These are phyloP conservation scores for Brienomyrus longianalis DNA, from an alignment of 2,113 vertebrate genomes.

Conservation along the genomic window DNA sequence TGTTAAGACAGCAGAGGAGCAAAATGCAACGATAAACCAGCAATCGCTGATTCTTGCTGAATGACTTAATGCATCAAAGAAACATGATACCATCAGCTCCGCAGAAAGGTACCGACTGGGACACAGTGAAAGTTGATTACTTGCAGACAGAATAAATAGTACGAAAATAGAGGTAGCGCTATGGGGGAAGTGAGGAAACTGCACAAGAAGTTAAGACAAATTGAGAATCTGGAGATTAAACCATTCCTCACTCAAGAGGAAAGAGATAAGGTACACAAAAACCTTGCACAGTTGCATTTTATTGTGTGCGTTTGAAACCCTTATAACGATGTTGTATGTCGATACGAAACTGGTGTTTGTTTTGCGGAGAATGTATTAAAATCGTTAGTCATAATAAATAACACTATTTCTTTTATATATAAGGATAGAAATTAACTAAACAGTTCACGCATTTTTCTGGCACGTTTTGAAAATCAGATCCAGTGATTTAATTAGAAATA, in stretches of 20 bases:
- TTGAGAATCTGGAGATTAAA: constrained; percentile 70
- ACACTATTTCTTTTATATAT: neutral
- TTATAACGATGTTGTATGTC: neutral
- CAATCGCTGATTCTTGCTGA: neutral
- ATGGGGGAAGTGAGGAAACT: constrained; percentile 71
- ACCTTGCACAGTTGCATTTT: neutral
- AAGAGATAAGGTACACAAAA: constrained; percentile 61
- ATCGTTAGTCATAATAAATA: neutral
- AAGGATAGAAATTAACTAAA: neutral
- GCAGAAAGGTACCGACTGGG: neutral
- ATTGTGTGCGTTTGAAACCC: neutral
- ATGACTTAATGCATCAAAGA: neutral
- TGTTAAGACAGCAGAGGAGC: no score
- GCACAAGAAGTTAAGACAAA: constrained; percentile 72
- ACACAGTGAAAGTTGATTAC: neutral
- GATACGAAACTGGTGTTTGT: neutral
- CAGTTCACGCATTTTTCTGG: neutral
- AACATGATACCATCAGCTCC: neutral
- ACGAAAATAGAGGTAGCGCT: neutral
- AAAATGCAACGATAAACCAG: neutral
- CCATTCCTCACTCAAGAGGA: constrained; percentile 60
- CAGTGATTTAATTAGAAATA: neutral
- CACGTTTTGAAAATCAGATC: neutral
- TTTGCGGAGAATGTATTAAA: neutral
- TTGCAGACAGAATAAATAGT: neutral